A percentile compares a stretch with the other conserved stretches of the same genome.
These are phyloP conservation scores for Synodontis membranacea DNA, from an alignment of 2,113 vertebrate genomes.

Conservation along the genomic window DNA sequence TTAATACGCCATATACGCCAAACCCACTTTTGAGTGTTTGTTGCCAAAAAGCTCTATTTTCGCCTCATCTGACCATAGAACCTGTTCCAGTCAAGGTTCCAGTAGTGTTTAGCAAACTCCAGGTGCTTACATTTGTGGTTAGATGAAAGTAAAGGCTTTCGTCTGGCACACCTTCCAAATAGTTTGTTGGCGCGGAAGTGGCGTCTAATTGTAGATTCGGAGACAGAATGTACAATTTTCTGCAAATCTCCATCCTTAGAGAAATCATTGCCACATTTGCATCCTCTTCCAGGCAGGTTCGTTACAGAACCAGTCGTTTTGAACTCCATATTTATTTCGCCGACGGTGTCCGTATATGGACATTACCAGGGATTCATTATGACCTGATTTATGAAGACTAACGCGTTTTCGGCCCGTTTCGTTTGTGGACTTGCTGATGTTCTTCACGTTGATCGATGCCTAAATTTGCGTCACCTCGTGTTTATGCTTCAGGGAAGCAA, in stretches of 20 bases:
- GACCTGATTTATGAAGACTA: neutral
- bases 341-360: too few species aligned
- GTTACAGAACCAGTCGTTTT: neutral
- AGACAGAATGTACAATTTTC: neutral
- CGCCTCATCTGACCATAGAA: slow-evolving; percentile 2
- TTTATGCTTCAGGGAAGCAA: neutral
- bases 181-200: neutral
- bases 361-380: neutral
- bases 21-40: neutral
- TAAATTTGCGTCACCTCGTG: neutral
- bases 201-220: slow-evolving; percentile 6
- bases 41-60: neutral
- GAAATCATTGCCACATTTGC: neutral
- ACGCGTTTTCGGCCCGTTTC: neutral
- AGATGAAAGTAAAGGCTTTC: slow-evolving; percentile 12
- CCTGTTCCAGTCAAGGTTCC: neutral
- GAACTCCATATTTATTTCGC: neutral
- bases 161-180: neutral
- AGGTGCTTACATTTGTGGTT: slow-evolving; percentile 8
- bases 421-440: neutral
- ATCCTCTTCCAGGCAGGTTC: neutral
- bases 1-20: too few species aligned
- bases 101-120: neutral
- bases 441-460: neutral
- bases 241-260: neutral